phyloP scores from a whole-genome alignment of 1,140 invertebrate genomes.

The Hyphantria cunea region DNA sequence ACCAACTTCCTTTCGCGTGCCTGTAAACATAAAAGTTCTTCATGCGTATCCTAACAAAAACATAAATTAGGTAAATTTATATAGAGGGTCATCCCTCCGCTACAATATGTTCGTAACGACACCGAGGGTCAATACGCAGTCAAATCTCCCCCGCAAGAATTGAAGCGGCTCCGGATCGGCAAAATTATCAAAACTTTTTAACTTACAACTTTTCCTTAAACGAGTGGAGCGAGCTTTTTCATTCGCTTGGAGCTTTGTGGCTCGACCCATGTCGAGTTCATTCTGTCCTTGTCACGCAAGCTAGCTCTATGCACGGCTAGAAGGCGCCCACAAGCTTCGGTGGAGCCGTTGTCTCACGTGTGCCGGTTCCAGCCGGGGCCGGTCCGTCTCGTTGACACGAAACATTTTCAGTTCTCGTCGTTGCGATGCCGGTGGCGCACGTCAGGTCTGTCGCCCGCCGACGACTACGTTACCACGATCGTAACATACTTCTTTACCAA shows the following conservation, averaged over 20 bases:
- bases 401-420: conserved; percentile 59
- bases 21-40: conserved; percentile 75
- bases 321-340: conserved; percentile 42
- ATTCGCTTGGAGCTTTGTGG: conserved; percentile 51
- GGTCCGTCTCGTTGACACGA: conserved; percentile 42
- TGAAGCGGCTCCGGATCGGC: conserved; percentile 62
- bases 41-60: conserved; percentile 76
- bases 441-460: conserved; percentile 44
- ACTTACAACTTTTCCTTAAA: conserved; percentile 75
- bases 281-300: conserved; percentile 56
- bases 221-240: conserved; percentile 57
- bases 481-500: conserved; percentile 59
- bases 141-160: conserved; percentile 66
- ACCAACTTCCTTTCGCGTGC: conserved; percentile 76
- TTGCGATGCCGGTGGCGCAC: conserved; percentile 67
- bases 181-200: conserved; percentile 80
- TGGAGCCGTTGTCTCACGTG: conserved; percentile 52
- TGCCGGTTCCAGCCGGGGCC: conserved; percentile 47
- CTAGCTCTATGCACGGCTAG: conserved; percentile 42
- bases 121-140: conserved; percentile 68
- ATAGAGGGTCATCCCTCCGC: conserved; percentile 74
- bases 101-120: conserved; percentile 77
- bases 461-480: conserved; percentile 58
- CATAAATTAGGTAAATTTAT: conserved; percentile 80
- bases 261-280: conserved; percentile 33